A percentile compares a stretch with the other conserved stretches of the same genome.
Conservation (phyloP, 30 jellyfish, hydroid and myxozoan species). For the Aurelia sp. region DNA sequence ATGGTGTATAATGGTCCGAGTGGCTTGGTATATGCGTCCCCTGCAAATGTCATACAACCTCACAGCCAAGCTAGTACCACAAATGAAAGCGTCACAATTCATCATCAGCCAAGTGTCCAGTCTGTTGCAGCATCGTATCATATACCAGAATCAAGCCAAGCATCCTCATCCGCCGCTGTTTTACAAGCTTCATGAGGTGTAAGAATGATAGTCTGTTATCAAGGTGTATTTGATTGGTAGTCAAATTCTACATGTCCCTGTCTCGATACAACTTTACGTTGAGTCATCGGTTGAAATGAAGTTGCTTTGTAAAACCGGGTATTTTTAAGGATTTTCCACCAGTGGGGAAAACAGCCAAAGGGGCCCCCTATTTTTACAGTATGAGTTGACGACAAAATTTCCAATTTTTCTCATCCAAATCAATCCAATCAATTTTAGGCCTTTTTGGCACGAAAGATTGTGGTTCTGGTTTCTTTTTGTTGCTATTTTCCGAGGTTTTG, state of each 20-base stretch:
- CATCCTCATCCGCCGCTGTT: conserved; percentile 14
- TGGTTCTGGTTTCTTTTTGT: no score
- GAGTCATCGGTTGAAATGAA: neutral
- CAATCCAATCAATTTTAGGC: no score
- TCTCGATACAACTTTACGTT: neutral
- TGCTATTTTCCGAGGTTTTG: no score
- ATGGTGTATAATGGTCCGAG: conserved; percentile 85
- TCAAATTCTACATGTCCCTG: neutral
- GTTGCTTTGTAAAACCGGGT: no score
- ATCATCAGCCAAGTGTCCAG: conserved; percentile 60
- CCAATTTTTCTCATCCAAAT: no score
- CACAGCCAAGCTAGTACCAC: conserved; percentile 21
- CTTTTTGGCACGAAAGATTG: no score
- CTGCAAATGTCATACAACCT: conserved; percentile 36
- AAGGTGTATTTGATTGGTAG: no score
- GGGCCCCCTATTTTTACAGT: no score
- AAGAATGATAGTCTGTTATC: neutral
- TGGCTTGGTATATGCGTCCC: conserved; percentile 82
- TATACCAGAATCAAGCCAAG: conserved; percentile 16
- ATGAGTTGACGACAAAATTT: no score
- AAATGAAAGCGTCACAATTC: conserved; percentile 54
- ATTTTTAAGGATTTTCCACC: no score
- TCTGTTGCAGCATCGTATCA: conserved; percentile 26
- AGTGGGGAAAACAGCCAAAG: no score
- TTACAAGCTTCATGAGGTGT: conserved; percentile 27